Evolutionary conservation across 2,888 invertebrate species (phyloP).

Genomic region (Sarcophaga subvicina): DNA sequence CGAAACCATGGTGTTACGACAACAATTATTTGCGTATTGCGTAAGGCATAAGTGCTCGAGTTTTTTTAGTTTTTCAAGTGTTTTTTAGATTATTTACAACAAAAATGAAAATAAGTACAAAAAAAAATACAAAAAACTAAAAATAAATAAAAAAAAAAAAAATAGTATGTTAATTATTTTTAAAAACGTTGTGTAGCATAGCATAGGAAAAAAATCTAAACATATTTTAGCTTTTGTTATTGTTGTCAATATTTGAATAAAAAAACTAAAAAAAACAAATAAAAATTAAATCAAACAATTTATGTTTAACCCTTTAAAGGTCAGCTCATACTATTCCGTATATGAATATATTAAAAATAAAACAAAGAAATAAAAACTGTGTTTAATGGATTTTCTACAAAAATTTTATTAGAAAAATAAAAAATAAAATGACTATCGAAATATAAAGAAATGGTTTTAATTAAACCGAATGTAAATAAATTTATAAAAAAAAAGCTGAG

Average conservation of each 20-base stretch:
- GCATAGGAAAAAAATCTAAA: constrained; percentile 21
- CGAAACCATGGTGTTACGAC: constrained; percentile 50
- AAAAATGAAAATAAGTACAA: constrained; percentile 1
- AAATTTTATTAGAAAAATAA: background rate
- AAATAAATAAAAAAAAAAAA: background rate
- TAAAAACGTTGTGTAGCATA: constrained; percentile 29
- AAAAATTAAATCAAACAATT: constrained; percentile 19
- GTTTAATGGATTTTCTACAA: background rate
- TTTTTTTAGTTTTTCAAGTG: constrained; percentile 26
- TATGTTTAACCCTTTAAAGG: constrained; percentile 43
- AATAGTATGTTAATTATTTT: constrained; percentile 33
- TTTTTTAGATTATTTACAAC: constrained; percentile 55
- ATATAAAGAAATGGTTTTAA: too few relatives aligned
- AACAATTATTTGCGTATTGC: constrained; percentile 54
- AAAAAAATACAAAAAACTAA: background rate
- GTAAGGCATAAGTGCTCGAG: constrained; percentile 50
- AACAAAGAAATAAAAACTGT: too few relatives aligned
- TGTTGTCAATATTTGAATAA: constrained; percentile 43
- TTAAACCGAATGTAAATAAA: too few relatives aligned
- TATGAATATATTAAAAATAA: background rate
- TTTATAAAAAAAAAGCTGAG: too few relatives aligned
- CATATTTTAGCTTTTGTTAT: background rate
- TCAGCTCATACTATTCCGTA: background rate
- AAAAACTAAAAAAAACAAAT: background rate
- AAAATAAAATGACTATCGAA: too few relatives aligned